A percentile compares a stretch with the other conserved stretches of the same genome.
These are phyloP conservation scores for Dromococcyx pavoninus DNA, from an alignment of 2,797 vertebrate species.

Conservation along the genomic window DNA sequence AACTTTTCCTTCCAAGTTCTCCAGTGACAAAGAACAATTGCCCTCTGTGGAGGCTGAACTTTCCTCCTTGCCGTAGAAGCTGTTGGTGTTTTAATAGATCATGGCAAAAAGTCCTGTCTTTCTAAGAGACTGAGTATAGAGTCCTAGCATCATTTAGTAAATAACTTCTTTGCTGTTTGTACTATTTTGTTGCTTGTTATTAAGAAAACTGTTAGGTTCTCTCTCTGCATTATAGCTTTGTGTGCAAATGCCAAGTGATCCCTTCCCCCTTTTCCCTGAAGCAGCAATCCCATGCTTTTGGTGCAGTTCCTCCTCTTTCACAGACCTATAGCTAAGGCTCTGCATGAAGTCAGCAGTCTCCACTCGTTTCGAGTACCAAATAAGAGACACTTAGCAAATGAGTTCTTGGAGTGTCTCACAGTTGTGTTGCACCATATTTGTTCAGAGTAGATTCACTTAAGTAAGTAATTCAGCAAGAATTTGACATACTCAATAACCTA, in stretches of 20 bases:
- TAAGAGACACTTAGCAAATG: not conserved
- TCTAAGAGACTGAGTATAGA: not conserved
- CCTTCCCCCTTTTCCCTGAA: not conserved
- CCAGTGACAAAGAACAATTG: not conserved
- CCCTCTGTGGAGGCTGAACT: not conserved
- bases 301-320: not conserved
- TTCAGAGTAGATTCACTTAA: not conserved
- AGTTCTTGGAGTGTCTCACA: not conserved
- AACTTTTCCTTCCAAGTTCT: not conserved
- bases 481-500: not conserved
- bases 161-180: not conserved
- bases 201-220: not conserved
- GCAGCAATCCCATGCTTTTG: not conserved
- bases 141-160: too few relatives aligned
- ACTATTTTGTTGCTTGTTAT: not conserved
- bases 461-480: not conserved
- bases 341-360: not conserved
- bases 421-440: fast-evolving
- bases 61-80: slow-evolving; percentile 10
- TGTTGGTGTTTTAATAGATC: not conserved
- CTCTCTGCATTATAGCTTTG: not conserved
- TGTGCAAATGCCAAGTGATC: not conserved
- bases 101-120: not conserved
- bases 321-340: fast-evolving
- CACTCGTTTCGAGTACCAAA: not conserved